Evolutionary conservation across 2,888 invertebrate genomes (phyloP), one percentile per base, ranked within the genome.

Genomic region (Scaptomyza parva): DNA sequence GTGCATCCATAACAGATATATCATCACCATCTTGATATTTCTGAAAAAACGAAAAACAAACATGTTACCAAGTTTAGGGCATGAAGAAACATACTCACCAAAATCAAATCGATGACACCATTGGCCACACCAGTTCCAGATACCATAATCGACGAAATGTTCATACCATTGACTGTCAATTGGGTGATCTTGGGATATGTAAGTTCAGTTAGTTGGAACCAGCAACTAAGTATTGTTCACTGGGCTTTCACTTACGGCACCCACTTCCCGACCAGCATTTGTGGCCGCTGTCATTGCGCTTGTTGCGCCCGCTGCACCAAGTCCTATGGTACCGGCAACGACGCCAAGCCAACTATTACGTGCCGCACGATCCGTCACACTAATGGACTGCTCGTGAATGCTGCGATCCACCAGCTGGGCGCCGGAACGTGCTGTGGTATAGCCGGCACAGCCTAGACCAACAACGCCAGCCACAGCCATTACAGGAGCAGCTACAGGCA

Each of bases 341-440:
- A 90, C 63, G 2, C 88, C 84, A 2, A 91, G 2, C 89, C 91
- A 91, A 66, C 77, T 77, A 3, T 59, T 73, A 43, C 91, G 87
- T 0, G 91, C 90, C 50, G 86, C 65, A 3, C 80, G 67, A 68
- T 91, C 72, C 0, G 62, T 54, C 12, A 91, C 18, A 45, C 59
- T 74, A 14, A 91, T 88, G 0, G 89, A 85, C 63, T 91, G 90
- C 45, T 89, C 89, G 45, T 91, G 91, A 9, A 59, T 75, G 9
- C 53, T 70, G 30, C 91, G 89, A 70, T 90, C 86, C 0, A 53
- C 54, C 26, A 91, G 70, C 41, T 74, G 67, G 4, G 52, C 71
- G 8, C 73, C 79, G 0, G 91, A 89, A 4, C 90, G 88, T 4
- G 79, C 5, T 3, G 88, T 61, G 2, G 88, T 59, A 70, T 89